Evolutionary conservation across 2,797 vertebrate genomes (phyloP).

Genomic region (Australoheros facetus): DNA sequence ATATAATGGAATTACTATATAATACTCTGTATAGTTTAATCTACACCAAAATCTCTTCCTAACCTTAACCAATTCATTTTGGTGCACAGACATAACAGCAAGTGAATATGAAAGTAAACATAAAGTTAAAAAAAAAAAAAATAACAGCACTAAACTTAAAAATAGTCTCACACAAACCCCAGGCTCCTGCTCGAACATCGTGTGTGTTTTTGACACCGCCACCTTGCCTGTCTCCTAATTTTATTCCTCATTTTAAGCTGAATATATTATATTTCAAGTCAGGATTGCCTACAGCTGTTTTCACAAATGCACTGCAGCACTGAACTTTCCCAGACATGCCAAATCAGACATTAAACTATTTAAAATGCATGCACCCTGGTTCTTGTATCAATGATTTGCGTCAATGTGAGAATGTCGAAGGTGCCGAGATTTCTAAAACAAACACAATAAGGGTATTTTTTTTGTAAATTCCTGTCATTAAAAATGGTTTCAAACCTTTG

Average conservation of each 20-base stretch:
- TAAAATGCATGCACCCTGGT: not conserved
- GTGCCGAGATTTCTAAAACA: not conserved
- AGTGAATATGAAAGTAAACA: not conserved
- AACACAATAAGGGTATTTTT: not conserved
- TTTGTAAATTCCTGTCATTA: not conserved
- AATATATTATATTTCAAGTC: conserved; percentile 1
- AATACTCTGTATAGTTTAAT: not conserved
- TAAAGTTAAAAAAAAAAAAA: not conserved
- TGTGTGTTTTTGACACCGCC: not conserved
- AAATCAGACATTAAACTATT: not conserved
- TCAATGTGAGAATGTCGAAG: not conserved
- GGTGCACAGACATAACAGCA: not conserved
- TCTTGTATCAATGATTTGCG: not conserved
- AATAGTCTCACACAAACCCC: not conserved
- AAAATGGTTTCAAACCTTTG: not conserved
- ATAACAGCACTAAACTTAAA: not conserved
- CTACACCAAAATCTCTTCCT: not conserved
- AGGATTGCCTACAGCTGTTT: conserved; percentile 1
- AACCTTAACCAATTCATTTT: not conserved
- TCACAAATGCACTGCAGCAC: not conserved
- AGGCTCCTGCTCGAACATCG: not conserved
- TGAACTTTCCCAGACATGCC: conserved; percentile 1
- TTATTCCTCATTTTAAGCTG: conserved; percentile 2
- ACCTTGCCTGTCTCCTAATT: not conserved
- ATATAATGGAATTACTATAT: too few species aligned